Percentiles rank a stretch among this genome's conserved stretches.
Evolutionary conservation across 1,140 invertebrate genomes (phyloP).

Genomic region (Drosophila persimilis): DNA sequence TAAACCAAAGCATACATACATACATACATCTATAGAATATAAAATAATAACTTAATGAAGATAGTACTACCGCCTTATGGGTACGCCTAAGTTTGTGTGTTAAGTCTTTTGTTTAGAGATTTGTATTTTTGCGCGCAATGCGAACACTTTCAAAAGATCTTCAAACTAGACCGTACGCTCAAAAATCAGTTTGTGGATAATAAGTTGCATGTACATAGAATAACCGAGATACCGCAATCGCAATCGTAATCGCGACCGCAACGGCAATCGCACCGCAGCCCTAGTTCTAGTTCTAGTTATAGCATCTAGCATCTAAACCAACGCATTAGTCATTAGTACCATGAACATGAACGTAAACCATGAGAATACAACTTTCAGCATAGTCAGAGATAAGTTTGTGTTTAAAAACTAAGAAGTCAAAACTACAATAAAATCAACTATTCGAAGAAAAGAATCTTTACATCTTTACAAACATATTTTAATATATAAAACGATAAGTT

Average conservation of each 20-base stretch:
- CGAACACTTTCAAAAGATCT: slow-evolving; percentile 80
- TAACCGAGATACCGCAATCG: slow-evolving; percentile 30
- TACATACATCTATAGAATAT: slow-evolving; percentile 7
- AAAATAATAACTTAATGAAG: no score
- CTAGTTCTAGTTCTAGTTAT: slow-evolving; percentile 44
- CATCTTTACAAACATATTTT: no score
- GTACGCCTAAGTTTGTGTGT: slow-evolving; percentile 66
- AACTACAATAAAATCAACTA: slow-evolving; percentile 18
- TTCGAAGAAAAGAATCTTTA: neutral
- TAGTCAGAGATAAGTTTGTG: slow-evolving; percentile 68
- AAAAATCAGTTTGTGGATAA: slow-evolving; percentile 47
- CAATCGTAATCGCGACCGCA: no score
- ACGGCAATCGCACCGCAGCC: slow-evolving; percentile 3
- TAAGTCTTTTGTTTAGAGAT: slow-evolving; percentile 82
- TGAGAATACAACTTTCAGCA: slow-evolving; percentile 35
- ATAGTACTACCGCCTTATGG: slow-evolving; percentile 3
- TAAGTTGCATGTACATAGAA: slow-evolving; percentile 70
- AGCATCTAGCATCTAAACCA: slow-evolving; percentile 24
- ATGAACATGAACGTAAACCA: slow-evolving; percentile 3
- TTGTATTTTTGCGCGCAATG: slow-evolving; percentile 70
- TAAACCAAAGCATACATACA: slow-evolving; percentile 79
- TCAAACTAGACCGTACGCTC: slow-evolving; percentile 69
- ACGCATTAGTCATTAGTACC: slow-evolving; percentile 69
- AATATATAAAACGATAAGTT: no score
- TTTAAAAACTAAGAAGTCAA: slow-evolving; percentile 59